Evolutionary conservation across 2,113 vertebrate species (phyloP).

Genomic region (cat (Felis catus)): F.catus_Fca126_mat1.0 CM031420.1:155473501-155474000

Average conservation of each 20-base stretch:
- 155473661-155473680: background rate
- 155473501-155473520: background rate
- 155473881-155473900: background rate
- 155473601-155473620: background rate
- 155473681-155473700: background rate
- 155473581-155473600: background rate
- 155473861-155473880: background rate
- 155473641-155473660: background rate
- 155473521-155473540: background rate
- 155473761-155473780: background rate
- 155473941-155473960: background rate
- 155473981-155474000: background rate
- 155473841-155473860: conserved; percentile 19
- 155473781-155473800: background rate
- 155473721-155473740: background rate
- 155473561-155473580: background rate
- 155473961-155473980: background rate
- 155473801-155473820: background rate
- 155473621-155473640: background rate
- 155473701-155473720: background rate
- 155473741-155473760: background rate
- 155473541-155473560: background rate
- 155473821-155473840: background rate
- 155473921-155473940: background rate
- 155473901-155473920: conserved; percentile 25